Evolutionary conservation across 2,888 invertebrate species (phyloP), one percentile per base, ranked within the genome.

Genomic region (Melanotus villosus): DNA sequence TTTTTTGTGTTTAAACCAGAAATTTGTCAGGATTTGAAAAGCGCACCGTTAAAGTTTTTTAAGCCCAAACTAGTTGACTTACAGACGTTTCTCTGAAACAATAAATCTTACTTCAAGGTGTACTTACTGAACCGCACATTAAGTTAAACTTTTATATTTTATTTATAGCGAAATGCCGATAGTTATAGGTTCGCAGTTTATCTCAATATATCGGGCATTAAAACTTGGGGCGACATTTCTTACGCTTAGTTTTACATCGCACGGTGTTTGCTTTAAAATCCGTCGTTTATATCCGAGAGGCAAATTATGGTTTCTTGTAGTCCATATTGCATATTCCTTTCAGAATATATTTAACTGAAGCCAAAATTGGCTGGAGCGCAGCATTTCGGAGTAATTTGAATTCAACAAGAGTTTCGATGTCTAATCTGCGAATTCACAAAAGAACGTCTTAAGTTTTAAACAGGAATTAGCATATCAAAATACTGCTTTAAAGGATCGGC

Each of bases 371-470:
- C 41, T 50, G 63, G 52, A 63, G 57, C 58, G 38, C 50, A 50
- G 38, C 63, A 68, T 68, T 64, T 58, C 63, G 34, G 57, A 69
- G 50, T 65, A 69, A 69, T 69, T 69, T 69, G 57, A 59, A 69
- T 69, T 69, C 68, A 52, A 65, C 73, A 65, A 73, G 71, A 70
- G 67, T 73, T 71, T 71, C 69, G 68, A 71, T 68, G 73, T 68
- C 71, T 73, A 73, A 73, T 73, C 71, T 71, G 68, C 67, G 59
- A 72, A 72, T 73, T 73, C 72, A 72, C 68, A 70, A 74, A 73
- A 73, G 73, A 78, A 78, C 78, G 76, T 78, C 75, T 78, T 77
- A 78, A 79, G 76, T 78, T 78, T 78, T 77, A 76, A 75, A 75
- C 72, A 77, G 78, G 73, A 76, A 77, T 78, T 78, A 76, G 74